Base-by-base conservation (phyloP, 1,140 invertebrate species). In the Eubasilissa regina region DNA sequence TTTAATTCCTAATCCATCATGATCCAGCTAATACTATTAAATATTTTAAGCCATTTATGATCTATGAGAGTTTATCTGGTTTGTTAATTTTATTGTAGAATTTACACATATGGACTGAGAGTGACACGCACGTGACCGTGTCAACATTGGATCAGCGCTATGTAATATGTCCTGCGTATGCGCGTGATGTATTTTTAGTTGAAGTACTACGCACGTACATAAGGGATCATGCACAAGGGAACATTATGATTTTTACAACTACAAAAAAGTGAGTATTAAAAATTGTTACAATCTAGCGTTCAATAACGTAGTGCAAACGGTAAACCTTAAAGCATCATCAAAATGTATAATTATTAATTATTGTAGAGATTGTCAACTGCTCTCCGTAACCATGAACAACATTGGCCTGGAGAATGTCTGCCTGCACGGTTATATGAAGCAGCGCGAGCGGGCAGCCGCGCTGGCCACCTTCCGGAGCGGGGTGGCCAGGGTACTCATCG, bases 101-200 rank as follows among this genome's bases (percentile, higher is more conserved):
- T 44, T 79, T 88, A 6, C 80, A 91, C 19, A 94, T 92, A 88
- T 93, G 94, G 90, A 90, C 92, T 58, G 91, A 94, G 80, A 91
- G 91, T 76, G 88, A 89, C 45, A 87, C 91, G 35, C 90, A 94
- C 19, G 92, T 94, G 4, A 98, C 97, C 7, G 97, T 98, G 0
- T 94, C 95, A 51, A 92, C 95, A 77, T 88, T 99, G 13, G 94
- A 97, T 83, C 98, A 99, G 86, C 92, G 93, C 56, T 99, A 97
- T 89, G 92, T 98, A 1, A 89, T 99, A 12, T 96, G 95, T 87
- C 96, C 97, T 0, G 92, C 92, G 43, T 94, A 98, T 86, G 94
- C 97, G 43, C 94, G 97, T 76, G 98, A 99, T 90, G 97, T 97
- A 44, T 99, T 97, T 87, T 86, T 99, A 19, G 94, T 99, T 43